Percentiles rank a stretch among this genome's conserved stretches.
Evolutionary conservation across 2,797 vertebrate species (phyloP).

Genomic region (Todus mexicanus): DNA sequence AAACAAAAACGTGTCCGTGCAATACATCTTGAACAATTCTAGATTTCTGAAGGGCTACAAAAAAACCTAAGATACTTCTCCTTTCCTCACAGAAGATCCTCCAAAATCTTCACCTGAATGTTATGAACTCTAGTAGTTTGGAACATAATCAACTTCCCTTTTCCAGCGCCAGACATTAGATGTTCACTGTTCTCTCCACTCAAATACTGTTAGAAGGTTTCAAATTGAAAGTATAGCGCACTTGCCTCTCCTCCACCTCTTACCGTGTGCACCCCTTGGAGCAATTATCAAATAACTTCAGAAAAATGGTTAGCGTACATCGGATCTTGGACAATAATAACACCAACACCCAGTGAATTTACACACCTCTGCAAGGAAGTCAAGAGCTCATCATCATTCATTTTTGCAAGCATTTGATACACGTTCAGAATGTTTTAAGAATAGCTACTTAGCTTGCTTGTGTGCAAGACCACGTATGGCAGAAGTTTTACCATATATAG

Average conservation of each 20-base stretch:
- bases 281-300: background rate
- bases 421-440: background rate
- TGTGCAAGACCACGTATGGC: background rate
- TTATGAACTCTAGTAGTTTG: background rate
- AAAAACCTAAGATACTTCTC: background rate
- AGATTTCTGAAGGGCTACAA: background rate
- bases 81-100: background rate
- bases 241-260: background rate
- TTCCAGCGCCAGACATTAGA: background rate
- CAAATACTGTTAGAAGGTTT: too few relatives aligned
- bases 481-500: constrained; percentile 80
- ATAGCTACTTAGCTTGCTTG: background rate
- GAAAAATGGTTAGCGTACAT: background rate
- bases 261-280: background rate
- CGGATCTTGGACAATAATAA: background rate
- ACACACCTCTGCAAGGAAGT: background rate
- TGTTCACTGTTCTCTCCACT: background rate
- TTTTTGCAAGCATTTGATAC: background rate
- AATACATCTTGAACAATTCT: background rate
- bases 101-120: background rate
- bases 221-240: background rate
- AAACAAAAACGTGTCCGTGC: background rate
- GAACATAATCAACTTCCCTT: background rate
- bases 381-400: background rate
- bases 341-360: background rate